Conservation (phyloP, 2,113 vertebrate species). For the Rhabdomys dilectus region DNA sequence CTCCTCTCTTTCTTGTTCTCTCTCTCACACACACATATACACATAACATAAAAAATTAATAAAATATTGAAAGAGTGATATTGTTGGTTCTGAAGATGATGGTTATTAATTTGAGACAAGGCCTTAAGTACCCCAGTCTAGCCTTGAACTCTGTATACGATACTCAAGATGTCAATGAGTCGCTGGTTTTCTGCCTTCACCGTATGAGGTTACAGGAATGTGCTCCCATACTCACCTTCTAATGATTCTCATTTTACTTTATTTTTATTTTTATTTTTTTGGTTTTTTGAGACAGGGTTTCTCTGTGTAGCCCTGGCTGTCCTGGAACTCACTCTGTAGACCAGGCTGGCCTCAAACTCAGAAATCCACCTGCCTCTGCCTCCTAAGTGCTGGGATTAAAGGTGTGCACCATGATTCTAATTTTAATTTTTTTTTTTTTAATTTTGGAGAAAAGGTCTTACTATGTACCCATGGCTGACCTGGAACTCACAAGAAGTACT, state of each 20-base stretch:
- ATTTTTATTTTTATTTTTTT: too few species aligned
- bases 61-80: neutral
- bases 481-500: neutral
- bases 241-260: neutral
- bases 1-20: too few species aligned
- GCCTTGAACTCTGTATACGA: neutral
- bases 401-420: neutral
- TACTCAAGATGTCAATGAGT: too few species aligned
- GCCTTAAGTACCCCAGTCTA: neutral
- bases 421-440: too few species aligned
- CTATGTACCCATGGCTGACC: neutral
- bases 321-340: too few species aligned
- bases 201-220: neutral
- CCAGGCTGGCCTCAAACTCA: too few species aligned
- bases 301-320: too few species aligned
- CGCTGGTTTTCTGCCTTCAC: neutral
- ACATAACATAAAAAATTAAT: neutral
- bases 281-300: too few species aligned
- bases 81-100: neutral
- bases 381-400: too few species aligned
- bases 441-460: neutral
- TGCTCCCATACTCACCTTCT: neutral
- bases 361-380: too few species aligned
- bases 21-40: too few species aligned
- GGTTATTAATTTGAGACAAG: neutral